Base-by-base conservation (phyloP, 2,888 invertebrate genomes). In the Dicroscelio sp. region DNA sequence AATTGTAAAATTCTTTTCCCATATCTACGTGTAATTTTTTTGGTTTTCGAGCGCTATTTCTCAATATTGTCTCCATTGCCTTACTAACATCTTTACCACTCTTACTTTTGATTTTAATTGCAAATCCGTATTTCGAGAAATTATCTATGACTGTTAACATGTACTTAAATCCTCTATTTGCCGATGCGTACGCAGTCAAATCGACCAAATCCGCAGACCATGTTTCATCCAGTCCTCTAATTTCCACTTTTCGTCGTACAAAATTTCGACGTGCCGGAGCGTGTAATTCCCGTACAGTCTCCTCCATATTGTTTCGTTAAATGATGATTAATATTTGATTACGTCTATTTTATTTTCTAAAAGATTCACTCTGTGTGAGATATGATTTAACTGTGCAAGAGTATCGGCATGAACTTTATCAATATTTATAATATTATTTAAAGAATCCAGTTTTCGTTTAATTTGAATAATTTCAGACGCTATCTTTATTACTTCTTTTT, bases 71-170 rank as follows among this genome's bases (percentile, higher is more conserved):
- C 38, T 89, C 76, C 92, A 93, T 94, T 14, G 94, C 94, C 20
- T 76, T 58, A 14, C 92, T 90, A 8, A 96, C 94, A 83, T 95
- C 94, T 52, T 85, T 67, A n/a, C 87, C 95, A 67, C 23, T 89
- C 55, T 88, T 92, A 8, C 25, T 55, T 48, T 90, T 92, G 5
- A 85, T 5, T 14, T 84, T 88, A 14, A 89, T 82, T 69, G 89
- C 80, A 89, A 87, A 97, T 5, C 96, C 94, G 93, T 93, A 97
- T 94, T 97, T 97, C 2, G 96, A 96, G 93, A 96, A 87, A 17
- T 79, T 75, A 38, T 86, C 83, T 75, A 96, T 97, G 14, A 96
- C 93, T 14, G 95, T 94, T 78, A 97, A 90, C 60, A 96, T 90
- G 79, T 95, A 96, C 80, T 95, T 94, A 85, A 92, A 95, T 8